Evolutionary conservation across 92 coral and sea anemone genomes (phyloP).

Genomic region (Palythoa grandis): DNA sequence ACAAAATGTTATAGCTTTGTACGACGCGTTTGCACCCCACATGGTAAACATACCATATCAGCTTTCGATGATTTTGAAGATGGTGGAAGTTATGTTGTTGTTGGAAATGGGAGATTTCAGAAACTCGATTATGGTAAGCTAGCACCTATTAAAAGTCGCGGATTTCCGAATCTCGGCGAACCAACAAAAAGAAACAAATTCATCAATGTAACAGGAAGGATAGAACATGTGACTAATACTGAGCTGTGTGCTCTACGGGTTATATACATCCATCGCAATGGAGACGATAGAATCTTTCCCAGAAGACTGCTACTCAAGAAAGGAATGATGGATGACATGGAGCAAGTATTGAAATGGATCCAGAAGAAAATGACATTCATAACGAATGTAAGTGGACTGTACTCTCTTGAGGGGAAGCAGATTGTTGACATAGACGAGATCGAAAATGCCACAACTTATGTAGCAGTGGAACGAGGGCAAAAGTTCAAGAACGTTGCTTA

Average conservation of each 20-base stretch:
- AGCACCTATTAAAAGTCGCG: constrained; percentile 24
- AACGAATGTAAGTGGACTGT: constrained; percentile 50
- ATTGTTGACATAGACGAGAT: constrained; percentile 29
- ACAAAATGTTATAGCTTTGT: constrained; percentile 71
- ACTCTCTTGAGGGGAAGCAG: constrained; percentile 47
- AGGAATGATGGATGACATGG: constrained; percentile 49
- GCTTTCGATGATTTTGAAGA: constrained; percentile 67
- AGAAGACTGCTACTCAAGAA: constrained; percentile 48
- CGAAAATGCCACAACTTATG: constrained; percentile 44
- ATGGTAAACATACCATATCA: constrained; percentile 71
- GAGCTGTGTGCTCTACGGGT: constrained; percentile 50
- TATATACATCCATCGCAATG: constrained; percentile 53
- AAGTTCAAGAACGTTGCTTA: constrained; percentile 62
- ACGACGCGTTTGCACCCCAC: constrained; percentile 83
- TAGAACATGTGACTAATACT: constrained; percentile 32
- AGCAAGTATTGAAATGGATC: constrained; percentile 44
- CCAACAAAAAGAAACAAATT: background rate
- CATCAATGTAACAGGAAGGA: background rate
- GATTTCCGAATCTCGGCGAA: background rate
- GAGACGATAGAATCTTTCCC: constrained; percentile 42
- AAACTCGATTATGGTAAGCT: constrained; percentile 49
- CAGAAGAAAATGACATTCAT: constrained; percentile 48
- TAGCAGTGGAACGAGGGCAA: constrained; percentile 57
- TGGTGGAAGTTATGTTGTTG: constrained; percentile 81
- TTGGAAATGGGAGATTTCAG: constrained; percentile 62